These are phyloP conservation scores for Abrostola triplasia DNA, from an alignment of 2,888 invertebrate genomes.

Conservation along the genomic window DNA sequence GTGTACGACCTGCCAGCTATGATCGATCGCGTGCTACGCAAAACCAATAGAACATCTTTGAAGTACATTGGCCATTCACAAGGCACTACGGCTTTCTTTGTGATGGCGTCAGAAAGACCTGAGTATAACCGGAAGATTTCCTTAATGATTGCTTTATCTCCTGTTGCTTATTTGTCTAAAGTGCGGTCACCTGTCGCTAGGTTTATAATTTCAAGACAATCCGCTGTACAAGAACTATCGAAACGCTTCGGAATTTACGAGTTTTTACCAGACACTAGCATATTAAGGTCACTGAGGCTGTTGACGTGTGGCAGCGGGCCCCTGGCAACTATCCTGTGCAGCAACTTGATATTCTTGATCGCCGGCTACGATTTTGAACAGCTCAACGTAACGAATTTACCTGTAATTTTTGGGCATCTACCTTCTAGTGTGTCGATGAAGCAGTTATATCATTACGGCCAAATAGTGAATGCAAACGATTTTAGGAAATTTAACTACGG, in stretches of 20 bases:
- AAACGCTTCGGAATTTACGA: slow-evolving; percentile 37
- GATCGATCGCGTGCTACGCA: slow-evolving; percentile 90
- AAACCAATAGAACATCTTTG: slow-evolving; percentile 87
- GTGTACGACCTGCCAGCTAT: slow-evolving; percentile 92
- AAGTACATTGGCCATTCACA: slow-evolving; percentile 94
- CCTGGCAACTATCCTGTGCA: slow-evolving; percentile 42
- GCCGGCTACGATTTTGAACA: slow-evolving; percentile 43
- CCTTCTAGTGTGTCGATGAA: slow-evolving; percentile 77
- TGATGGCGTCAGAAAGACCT: slow-evolving; percentile 88
- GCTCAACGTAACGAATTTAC: slow-evolving; percentile 43
- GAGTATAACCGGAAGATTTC: slow-evolving; percentile 90
- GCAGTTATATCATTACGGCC: slow-evolving; percentile 70
- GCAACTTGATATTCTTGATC: slow-evolving; percentile 31
- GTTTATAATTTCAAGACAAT: slow-evolving; percentile 36
- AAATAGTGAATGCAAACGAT: slow-evolving; percentile 44
- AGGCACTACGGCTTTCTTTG: slow-evolving; percentile 89
- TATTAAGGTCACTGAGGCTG: slow-evolving; percentile 22
- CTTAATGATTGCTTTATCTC: slow-evolving; percentile 69
- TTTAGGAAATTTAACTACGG: slow-evolving; percentile 58
- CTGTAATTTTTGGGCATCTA: slow-evolving; percentile 47
- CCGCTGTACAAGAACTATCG: slow-evolving; percentile 28
- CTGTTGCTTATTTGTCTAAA: slow-evolving; percentile 59
- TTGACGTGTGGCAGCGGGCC: slow-evolving; percentile 31
- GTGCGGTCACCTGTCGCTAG: slow-evolving; percentile 46
- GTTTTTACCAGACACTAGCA: slow-evolving; percentile 27